Evolutionary conservation across 2,888 invertebrate species (phyloP), one percentile per base, ranked within the genome.

Genomic region (Eupithecia pulchellata): DNA sequence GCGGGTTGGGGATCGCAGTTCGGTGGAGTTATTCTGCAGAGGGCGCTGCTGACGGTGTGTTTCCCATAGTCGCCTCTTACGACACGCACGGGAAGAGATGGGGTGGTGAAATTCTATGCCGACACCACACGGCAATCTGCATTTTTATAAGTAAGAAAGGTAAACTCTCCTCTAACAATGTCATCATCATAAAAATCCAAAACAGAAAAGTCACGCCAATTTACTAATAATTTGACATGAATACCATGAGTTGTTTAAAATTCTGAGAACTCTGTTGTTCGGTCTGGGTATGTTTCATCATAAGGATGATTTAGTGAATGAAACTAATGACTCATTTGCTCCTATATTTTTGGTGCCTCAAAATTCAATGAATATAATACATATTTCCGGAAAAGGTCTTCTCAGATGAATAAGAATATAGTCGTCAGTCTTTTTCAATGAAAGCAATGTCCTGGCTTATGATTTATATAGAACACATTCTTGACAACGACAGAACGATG

Each of bases 351-450:
- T 55, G 11, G 20, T 61, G 32, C 61, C 20, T 25, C n/a, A 9
- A 39, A 63, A 57, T 63, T 70, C 66, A 25, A 47, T 11, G 63
- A 57, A 66, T 11, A 11, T 25, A 62, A 30, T 55, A 29, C 55
- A 57, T 29, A 57, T 60, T 34, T 32, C 20, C 20, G 11, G 34
- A 14, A 32, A 30, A 32, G 20, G 30, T 17, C 20, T 27, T 57
- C 57, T 4, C 32, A 17, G 32, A 25, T 52, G 52, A 47, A 64
- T 52, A n/a, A 30, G 30, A 42, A 39, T 63, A n/a, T 27, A 36
- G 34, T 65, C 20, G 20, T 47, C 1, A 47, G 20, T 47, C 20
- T 47, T n/a, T 20, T 20, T 2, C 2, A 11, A 9, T n/a, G 3
- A 11, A 5, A 20, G 20, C n/a, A n/a, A 42, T 42, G n/a, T n/a